These are phyloP conservation scores for Ormia ochracea DNA, from an alignment of 2,888 invertebrate species.

Conservation along the genomic window DNA sequence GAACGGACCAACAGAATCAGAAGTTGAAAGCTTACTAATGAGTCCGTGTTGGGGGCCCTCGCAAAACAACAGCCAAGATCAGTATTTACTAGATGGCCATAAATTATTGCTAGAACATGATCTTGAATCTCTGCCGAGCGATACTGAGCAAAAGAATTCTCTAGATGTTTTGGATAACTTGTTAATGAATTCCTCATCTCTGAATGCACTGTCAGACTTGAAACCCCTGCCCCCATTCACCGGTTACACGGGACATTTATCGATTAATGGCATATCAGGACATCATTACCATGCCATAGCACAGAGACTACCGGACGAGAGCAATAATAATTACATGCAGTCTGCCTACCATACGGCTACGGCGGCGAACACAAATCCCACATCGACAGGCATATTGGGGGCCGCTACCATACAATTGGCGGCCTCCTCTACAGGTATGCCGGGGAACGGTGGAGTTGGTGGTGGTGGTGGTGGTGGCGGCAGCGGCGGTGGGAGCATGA, in stretches of 20 bases:
- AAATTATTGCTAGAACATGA: constrained; percentile 80
- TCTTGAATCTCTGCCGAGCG: constrained; percentile 78
- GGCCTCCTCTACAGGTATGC: constrained; percentile 66
- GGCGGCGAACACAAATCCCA: constrained; percentile 25
- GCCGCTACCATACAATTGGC: constrained; percentile 63
- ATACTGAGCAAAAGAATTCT: constrained; percentile 77
- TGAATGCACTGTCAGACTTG: constrained; percentile 84
- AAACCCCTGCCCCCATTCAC: constrained; percentile 92
- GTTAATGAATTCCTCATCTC: constrained; percentile 79
- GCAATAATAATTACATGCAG: constrained; percentile 84
- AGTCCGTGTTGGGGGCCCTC: constrained; percentile 83
- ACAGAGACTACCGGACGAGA: constrained; percentile 85
- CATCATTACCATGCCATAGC: constrained; percentile 92
- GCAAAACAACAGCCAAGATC: constrained; percentile 77
- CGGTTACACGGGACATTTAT: constrained; percentile 89
- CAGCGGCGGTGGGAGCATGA: constrained; percentile 15
- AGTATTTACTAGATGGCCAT: constrained; percentile 79
- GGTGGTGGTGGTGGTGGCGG: constrained; percentile 3
- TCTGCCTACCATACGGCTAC: constrained; percentile 78
- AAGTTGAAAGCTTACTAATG: constrained; percentile 85
- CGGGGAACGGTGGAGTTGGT: constrained; percentile 44
- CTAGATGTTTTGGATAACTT: constrained; percentile 85
- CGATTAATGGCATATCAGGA: constrained; percentile 91
- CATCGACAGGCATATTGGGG: constrained; percentile 53
- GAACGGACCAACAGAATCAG: constrained; percentile 78